Evolutionary conservation across 2,888 invertebrate species (phyloP), one percentile per base, ranked within the genome.

Genomic region (Tachina fera): DNA sequence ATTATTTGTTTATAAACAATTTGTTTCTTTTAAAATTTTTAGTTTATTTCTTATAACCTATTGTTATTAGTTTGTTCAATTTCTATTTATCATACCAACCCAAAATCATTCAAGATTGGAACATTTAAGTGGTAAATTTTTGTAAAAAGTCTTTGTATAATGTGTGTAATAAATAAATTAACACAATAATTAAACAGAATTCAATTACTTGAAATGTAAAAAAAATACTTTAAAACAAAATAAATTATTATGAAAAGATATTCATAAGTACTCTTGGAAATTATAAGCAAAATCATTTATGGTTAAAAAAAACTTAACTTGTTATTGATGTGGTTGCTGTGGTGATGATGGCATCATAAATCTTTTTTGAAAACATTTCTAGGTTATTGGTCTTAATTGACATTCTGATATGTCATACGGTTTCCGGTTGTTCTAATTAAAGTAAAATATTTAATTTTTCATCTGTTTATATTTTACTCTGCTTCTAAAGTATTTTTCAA

Each of bases 351-450:
- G 14, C 16, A 65, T 74, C 65, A 74, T 72, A 67, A 72, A 67
- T 65, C 43, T 58, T 67, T 41, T 72, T 61, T 8, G 8, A 60
- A 60, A 39, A 39, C 9, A 61, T 41, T 61, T 61, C 16, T 41
- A 41, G 16, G 71, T 83, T 77, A 72, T 51, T 65, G 63, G 53
- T 72, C 11, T 47, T 47, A 31, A 67, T 78, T 84, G 74, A 84
- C 70, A 84, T 74, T 70, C 45, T 84, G 58, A 71, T 77, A 65
- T 76, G 71, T 76, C 76, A 72, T 47, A 51, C 70, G 47, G 56
- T 63, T 81, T 84, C 72, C 80, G 70, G 41, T 84, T 81, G 61
- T 68, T 63, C 76, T 78, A 80, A 76, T 80, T 84, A 11, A 47
- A 41, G 16, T 16, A 61, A 61, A 61, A 60, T 39, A n/a, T 8